phyloP scores from a whole-genome alignment of 1,140 invertebrate genomes.

The Phenacoccus solenopsis region DNA sequence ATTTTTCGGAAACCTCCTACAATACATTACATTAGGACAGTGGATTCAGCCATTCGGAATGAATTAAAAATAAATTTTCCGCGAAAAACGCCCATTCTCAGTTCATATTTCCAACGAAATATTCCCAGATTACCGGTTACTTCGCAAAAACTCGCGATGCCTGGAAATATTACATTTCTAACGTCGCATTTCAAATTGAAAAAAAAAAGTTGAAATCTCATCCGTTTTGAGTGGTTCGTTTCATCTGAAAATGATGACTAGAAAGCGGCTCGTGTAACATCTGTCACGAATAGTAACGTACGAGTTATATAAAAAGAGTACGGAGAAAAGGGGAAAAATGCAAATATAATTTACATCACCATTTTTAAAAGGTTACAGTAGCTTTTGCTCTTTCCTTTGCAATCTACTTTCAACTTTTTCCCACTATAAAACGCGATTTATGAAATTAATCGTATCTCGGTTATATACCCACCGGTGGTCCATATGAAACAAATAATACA shows the following conservation, averaged over 20 bases:
- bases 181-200: not conserved
- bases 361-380: not conserved
- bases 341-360: not conserved
- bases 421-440: too few species aligned
- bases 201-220: not conserved
- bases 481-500: too few species aligned
- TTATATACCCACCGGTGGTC: too few species aligned
- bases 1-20: not conserved
- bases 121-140: too few species aligned
- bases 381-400: not conserved
- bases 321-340: not conserved
- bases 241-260: not conserved
- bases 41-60: not conserved
- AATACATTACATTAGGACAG: not conserved
- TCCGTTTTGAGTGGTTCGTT: slow-evolving; percentile 1
- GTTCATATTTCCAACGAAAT: not conserved
- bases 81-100: not conserved
- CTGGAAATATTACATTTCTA: not conserved
- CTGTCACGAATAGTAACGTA: not conserved
- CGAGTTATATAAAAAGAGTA: not conserved
- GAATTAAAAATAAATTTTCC: not conserved
- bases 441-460: too few species aligned
- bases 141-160: not conserved
- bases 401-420: too few species aligned
- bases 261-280: not conserved